Evolutionary conservation across 35 echinoderm and acorn worm species (phyloP), one percentile per base, ranked within the genome.

Genomic region (Heliocidaris tuberculata): DNA sequence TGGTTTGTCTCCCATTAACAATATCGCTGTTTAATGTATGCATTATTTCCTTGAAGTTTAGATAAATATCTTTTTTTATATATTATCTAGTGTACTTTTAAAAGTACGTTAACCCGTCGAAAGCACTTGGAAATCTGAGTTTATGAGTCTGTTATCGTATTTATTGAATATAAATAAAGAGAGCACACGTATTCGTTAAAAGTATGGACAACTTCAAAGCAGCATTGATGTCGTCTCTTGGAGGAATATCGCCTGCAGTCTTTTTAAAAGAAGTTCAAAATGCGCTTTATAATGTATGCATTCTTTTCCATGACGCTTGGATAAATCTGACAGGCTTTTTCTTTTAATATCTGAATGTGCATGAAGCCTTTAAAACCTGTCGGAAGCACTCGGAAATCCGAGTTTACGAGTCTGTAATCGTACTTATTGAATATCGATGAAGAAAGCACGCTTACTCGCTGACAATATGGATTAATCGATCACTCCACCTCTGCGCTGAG

Each of bases 391-490:
- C 87, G 87, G 87, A 89, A 89, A 89, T 89, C 87, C 47, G 31
- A 89, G 11, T 89, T 89, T 47, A 89, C 87, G 87, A 47, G 87
- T 89, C 87, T 89, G 87, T 47, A 89, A 89, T 89, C 87, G 31
- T 47, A 32, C 87, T 89, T 89, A 89, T 89, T 47, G 87, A 48
- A 89, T 89, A 42, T 89, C 87, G 87, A 89, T 89, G 87, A 47
- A 89, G 87, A 48, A 47, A 48, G 87, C 87, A 89, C 87, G 87
- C 87, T 31, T 89, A 89, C 87, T 89, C 87, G 47, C 87, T 16
- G 31, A 47, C 87, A 42, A 89, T 89, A 89, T 89, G 32, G 87
- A 89, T 89, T 89, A 89, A n/a, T 89, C 87, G 87, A 89, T 89
- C 87, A 89, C 31, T 12, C 87, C 87, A 89, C 47, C 87, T 89